Base-by-base conservation (phyloP, 2,888 invertebrate genomes). In the Rhamphomyia laevipes region DNA sequence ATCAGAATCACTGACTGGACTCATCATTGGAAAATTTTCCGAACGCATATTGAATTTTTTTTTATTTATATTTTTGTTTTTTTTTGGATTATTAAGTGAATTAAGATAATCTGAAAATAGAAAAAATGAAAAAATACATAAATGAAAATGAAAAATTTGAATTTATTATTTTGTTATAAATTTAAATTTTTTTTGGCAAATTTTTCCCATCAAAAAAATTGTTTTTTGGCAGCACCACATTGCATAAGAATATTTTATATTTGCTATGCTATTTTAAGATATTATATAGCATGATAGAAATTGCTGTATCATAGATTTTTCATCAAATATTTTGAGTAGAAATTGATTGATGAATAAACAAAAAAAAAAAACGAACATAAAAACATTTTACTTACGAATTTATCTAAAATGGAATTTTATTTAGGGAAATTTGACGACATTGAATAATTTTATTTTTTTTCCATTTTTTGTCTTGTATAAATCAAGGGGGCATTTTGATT, bases 41-140 rank as follows among this genome's bases (percentile, higher is more conserved):
- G 50, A 47, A 17, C 46, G 46, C 53, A 53, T 53, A 23, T 52
- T 17, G 23, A 49, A 43, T 51, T 52, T 16, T 38, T 16, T 38
- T 40, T 4, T 15, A 27, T 30, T 16, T 30, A 9, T 11, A n/a
- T 11, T 43, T 41, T 17, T 41, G 18, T 16, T 17, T 40, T 40
- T 16, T 40, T 3, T 21, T 6, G 21, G 21, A 21, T 21, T 21
- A 4, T 21, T 6, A 27, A 27, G 23, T 27, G 23, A 27, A 27
- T 7, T 7, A 27, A 21, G 21, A 27, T 27, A 27, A 45, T 54
- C 51, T 50, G 51, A 23, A 53, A 48, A 44, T 1, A 46, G 31
- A 47, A 35, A 42, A 31, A 40, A 31, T 48, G 38, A 15, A 21
- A 18, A 49, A 46, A 43, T 10, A 16, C 21, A 46, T 11, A 42